Percentiles rank a stretch among this genome's conserved stretches.
Conservation (phyloP, 2,113 vertebrate species). For the Sturnira hondurensis region DNA sequence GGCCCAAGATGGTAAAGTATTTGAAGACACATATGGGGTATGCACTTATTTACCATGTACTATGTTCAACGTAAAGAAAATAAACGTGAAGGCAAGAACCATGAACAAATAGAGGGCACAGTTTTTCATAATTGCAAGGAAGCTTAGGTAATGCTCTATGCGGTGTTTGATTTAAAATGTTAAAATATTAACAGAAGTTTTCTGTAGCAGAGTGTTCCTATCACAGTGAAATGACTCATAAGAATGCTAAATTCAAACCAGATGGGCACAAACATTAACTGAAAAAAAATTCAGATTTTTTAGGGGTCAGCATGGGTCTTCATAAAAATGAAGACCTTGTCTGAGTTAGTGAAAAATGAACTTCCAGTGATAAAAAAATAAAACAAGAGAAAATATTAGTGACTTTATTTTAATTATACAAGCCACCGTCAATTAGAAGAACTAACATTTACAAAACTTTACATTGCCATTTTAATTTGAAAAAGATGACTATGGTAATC, state of each 20-base stretch:
- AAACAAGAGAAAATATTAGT: conserved; percentile 78
- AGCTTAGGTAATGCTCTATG: conserved; percentile 78
- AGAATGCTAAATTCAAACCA: conserved; percentile 89
- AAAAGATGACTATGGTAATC: conserved; percentile 74
- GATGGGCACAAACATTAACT: conserved; percentile 86
- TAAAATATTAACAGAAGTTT: conserved; percentile 86
- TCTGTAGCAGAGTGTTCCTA: conserved; percentile 83
- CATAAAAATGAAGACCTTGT: conserved; percentile 85
- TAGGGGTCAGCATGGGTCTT: conserved; percentile 83
- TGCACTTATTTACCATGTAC: conserved; percentile 67
- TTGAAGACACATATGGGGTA: conserved; percentile 64
- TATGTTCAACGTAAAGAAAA: conserved; percentile 64
- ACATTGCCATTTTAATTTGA: conserved; percentile 79
- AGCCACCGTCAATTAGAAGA: conserved; percentile 80
- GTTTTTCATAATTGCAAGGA: conserved; percentile 59
- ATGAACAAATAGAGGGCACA: conserved; percentile 54
- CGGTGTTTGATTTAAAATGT: conserved; percentile 82
- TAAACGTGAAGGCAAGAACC: conserved; percentile 44
- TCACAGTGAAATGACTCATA: conserved; percentile 90
- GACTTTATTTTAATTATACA: conserved; percentile 81
- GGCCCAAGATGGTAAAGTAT: conserved; percentile 72
- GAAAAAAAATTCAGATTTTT: conserved; percentile 82
- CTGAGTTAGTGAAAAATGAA: conserved; percentile 80
- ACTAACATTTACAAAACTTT: conserved; percentile 81
- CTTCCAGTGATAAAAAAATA: conserved; percentile 76